Evolutionary conservation across 2,113 vertebrate species (phyloP).

Genomic region (Sminthopsis crassicaudata): DNA sequence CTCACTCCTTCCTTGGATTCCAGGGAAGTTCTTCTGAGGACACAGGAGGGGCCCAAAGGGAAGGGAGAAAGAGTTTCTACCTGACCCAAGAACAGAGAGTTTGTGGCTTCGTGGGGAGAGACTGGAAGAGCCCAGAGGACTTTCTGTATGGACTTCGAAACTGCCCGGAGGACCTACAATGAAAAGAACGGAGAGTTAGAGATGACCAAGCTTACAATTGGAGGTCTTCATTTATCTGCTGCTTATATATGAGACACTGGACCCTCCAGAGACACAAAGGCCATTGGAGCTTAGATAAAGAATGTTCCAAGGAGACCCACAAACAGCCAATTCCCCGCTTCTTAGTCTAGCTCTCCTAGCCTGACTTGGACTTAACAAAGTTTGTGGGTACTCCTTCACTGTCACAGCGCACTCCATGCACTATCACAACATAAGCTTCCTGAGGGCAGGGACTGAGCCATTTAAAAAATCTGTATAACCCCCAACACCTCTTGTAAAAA

Average conservation of each 20-base stretch:
- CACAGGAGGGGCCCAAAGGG: background rate
- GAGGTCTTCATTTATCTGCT: background rate
- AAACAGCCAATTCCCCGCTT: background rate
- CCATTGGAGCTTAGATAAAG: background rate
- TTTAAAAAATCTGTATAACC: background rate
- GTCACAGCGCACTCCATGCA: background rate
- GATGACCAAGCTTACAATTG: background rate
- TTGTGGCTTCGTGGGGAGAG: background rate
- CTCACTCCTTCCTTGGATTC: background rate
- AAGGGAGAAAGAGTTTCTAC: background rate
- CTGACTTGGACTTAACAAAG: background rate
- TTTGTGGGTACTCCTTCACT: background rate
- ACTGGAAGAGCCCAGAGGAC: background rate
- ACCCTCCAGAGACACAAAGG: background rate
- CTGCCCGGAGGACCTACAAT: slow-evolving; percentile 45
- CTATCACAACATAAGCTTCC: background rate
- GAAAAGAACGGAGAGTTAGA: background rate
- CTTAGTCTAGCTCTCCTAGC: background rate
- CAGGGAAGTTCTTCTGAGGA: background rate
- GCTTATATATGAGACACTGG: background rate
- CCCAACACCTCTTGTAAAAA: background rate
- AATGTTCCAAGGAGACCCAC: background rate
- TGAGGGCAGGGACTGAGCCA: background rate
- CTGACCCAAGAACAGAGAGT: background rate
- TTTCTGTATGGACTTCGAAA: background rate